Conservation (phyloP, 2,113 vertebrate genomes). For the Syrrhaptes paradoxus region DNA sequence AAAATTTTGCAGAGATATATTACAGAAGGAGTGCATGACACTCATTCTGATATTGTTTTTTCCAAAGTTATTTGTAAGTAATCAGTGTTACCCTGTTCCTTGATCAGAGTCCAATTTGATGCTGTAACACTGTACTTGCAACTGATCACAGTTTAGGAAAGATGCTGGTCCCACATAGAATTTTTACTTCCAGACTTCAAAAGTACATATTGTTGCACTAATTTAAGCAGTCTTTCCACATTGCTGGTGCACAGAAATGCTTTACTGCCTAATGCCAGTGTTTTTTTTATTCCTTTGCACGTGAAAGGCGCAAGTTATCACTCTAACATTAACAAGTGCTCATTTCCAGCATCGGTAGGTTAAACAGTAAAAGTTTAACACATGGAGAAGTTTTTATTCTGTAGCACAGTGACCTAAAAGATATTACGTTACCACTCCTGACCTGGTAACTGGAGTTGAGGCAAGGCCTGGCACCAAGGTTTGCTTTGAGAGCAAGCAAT, state of each 20-base stretch:
- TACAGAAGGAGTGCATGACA: not conserved
- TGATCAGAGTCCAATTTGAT: not conserved
- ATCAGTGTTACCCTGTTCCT: accelerated
- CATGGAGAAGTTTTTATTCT: conserved; percentile 34
- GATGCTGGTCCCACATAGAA: not conserved
- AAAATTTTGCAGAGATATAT: not conserved
- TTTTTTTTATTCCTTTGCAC: not conserved
- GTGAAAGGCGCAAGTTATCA: not conserved
- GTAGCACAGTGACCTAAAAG: not conserved
- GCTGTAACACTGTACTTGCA: not conserved
- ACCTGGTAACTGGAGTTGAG: conserved; percentile 15
- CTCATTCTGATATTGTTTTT: not conserved
- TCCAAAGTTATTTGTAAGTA: not conserved
- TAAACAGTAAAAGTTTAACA: conserved; percentile 1
- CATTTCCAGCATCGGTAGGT: conserved; percentile 7
- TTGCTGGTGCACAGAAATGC: not conserved
- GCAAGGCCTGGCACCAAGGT: not conserved
- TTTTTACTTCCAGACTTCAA: not conserved
- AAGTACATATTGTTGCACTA: not conserved
- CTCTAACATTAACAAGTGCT: not conserved
- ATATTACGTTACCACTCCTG: not conserved
- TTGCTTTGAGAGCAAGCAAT: not conserved
- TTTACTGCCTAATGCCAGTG: not conserved
- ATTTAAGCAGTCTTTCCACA: not conserved
- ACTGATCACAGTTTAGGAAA: not conserved